phyloP scores from a whole-genome alignment of 2,113 vertebrate genomes.

The Trogon melanurus region DNA sequence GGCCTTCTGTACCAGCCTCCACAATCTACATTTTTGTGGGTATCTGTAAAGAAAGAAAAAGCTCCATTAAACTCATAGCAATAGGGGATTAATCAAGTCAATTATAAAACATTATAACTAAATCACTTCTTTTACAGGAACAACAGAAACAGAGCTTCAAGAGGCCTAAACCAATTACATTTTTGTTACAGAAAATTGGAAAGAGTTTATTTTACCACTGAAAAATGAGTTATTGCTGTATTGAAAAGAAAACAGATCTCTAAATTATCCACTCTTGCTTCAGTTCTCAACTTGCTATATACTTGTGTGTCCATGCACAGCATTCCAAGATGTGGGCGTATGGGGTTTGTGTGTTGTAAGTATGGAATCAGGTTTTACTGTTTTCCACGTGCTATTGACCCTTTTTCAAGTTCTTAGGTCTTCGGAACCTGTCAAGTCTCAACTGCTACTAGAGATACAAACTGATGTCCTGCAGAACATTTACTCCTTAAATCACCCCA shows the following conservation, averaged over 20 bases:
- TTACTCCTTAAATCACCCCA: neutral
- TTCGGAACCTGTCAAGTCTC: neutral
- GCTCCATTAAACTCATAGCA: neutral
- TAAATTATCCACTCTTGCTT: neutral
- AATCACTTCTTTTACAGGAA: neutral
- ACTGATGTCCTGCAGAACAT: neutral
- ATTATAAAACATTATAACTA: neutral
- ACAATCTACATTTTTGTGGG: neutral
- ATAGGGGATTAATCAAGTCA: neutral
- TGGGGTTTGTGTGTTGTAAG: neutral
- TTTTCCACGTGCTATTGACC: neutral
- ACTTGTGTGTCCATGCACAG: neutral
- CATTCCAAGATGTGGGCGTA: neutral
- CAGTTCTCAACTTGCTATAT: neutral
- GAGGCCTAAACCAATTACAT: neutral
- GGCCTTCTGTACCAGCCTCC: neutral
- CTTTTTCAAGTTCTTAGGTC: neutral
- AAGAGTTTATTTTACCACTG: neutral
- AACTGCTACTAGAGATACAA: neutral
- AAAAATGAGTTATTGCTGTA: neutral
- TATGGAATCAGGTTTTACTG: neutral
- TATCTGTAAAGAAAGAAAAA: neutral
- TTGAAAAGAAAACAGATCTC: fast-evolving
- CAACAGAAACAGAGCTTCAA: neutral
- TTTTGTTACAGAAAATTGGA: neutral